Evolutionary conservation across 1,140 invertebrate species (phyloP), one percentile per base, ranked within the genome.

Genomic region (Tetramorium parvispinum): DNA sequence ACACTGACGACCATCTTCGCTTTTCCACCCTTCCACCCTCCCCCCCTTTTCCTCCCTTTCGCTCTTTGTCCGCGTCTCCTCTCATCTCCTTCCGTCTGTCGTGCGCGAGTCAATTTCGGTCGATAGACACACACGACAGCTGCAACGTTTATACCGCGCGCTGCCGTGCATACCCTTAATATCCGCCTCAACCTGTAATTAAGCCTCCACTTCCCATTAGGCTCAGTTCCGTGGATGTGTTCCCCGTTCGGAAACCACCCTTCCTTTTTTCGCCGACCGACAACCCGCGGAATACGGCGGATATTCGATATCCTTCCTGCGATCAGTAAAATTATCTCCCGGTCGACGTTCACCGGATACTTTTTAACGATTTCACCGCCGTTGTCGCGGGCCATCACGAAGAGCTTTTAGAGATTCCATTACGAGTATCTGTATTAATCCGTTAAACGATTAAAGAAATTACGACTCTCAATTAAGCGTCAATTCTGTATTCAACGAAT

Each of bases 151-250:
- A 91, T 88, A 73, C 89, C 75, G 75, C 75, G 78, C 86, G 89
- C 87, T 91, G 87, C 89, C 90, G 90, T 91, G 90, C 90, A 91
- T 90, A 91, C 89, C 90, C 89, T 91, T 91, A 91, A 91, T 91
- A 91, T 91, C 90, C 90, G 90, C 83, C 63, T 40, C 75, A 87
- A 85, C 87, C 89, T 86, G 89, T 91, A 91, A 91, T 91, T 91
- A 91, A 91, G 89, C 87, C 75, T 77, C 89, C 85, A 66, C 76
- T 90, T 88, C 85, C 90, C 90, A 91, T 91, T 90, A 91, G 89
- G 87, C 89, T 91, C 85, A 85, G 77, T 88, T 85, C 78, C 88
- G 65, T 70, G 89, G 71, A 79, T 89, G 85, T 65, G 89, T 57
- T 86, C 65, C 43, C 40, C 21, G 65, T 59, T 75, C 68, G 77